Percentiles rank a stretch among this genome's conserved stretches.
phyloP scores from a whole-genome alignment of 2,797 vertebrate species.

The Helarctos malayanus region DNA sequence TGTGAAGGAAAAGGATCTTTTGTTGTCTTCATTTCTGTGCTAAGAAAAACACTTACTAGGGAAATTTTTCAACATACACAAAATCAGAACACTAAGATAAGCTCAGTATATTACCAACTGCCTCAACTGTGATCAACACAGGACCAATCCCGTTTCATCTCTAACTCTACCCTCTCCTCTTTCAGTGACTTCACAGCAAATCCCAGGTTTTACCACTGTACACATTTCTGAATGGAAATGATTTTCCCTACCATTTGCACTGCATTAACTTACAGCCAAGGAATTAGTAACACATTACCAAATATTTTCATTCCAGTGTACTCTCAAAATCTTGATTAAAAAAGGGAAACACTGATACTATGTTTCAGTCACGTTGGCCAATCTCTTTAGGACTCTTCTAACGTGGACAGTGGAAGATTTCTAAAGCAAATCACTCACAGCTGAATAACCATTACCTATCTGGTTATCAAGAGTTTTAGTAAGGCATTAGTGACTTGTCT shows the following conservation, averaged over 20 bases:
- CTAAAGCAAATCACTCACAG: constrained; percentile 1
- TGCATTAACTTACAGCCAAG: not conserved
- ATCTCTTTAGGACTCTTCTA: constrained; percentile 28
- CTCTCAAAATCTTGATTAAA: constrained; percentile 41
- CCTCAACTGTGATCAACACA: not conserved
- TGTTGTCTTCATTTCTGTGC: not conserved
- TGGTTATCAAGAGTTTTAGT: not conserved
- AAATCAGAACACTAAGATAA: constrained; percentile 25
- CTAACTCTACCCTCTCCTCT: not conserved
- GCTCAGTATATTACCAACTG: not conserved
- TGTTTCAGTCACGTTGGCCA: constrained; percentile 9
- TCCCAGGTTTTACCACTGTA: not conserved
- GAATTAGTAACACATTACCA: constrained; percentile 38
- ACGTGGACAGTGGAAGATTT: not conserved
- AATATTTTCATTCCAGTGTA: constrained; percentile 36
- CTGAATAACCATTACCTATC: constrained; percentile 23
- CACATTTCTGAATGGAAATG: not conserved
- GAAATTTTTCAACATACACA: not conserved
- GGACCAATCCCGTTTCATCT: not conserved
- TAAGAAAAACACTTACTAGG: not conserved
- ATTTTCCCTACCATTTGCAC: constrained; percentile 1
- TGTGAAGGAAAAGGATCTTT: not conserved
- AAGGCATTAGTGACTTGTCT: constrained; percentile 34
- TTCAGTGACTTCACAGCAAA: not conserved
- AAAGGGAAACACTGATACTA: not conserved